Conservation (phyloP, 2,888 invertebrate species). For the Halocaridina rubra region DNA sequence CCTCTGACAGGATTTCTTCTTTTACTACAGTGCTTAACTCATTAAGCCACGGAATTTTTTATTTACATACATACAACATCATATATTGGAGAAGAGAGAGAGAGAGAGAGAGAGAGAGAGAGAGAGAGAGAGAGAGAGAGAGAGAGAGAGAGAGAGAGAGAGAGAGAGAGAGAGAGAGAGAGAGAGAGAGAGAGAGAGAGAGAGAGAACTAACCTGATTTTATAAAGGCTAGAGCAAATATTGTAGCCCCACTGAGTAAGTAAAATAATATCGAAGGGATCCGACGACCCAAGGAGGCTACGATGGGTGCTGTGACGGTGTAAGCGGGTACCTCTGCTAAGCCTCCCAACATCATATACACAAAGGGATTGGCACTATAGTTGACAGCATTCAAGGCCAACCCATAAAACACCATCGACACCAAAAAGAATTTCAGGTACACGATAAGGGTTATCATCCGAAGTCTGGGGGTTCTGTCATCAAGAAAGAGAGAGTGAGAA, state of each 20-base stretch:
- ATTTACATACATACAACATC: too few species aligned
- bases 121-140: neutral
- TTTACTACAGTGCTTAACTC: too few species aligned
- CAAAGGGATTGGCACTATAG: conserved; percentile 51
- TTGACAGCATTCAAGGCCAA: conserved; percentile 47
- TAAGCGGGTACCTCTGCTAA: conserved; percentile 59
- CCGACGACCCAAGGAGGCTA: conserved; percentile 31
- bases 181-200: neutral
- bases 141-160: neutral
- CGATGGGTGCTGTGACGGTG: conserved; percentile 48
- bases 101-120: neutral
- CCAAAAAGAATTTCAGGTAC: conserved; percentile 47
- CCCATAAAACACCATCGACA: conserved; percentile 50
- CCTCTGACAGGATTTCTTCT: too few species aligned
- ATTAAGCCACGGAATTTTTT: too few species aligned
- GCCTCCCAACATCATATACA: conserved; percentile 38
- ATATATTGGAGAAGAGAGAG: too few species aligned
- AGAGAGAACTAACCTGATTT: conserved; percentile 17
- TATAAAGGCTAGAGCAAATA: conserved; percentile 54
- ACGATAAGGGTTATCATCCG: conserved; percentile 35
- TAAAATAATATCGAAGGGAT: conserved; percentile 25
- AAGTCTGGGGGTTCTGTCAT: conserved; percentile 32
- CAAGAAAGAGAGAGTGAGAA: neutral
- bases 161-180: neutral
- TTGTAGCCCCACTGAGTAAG: conserved; percentile 36